Evolutionary conservation across 2,797 vertebrate genomes (phyloP).

Genomic region (Pyrrhura leucotis): DNA sequence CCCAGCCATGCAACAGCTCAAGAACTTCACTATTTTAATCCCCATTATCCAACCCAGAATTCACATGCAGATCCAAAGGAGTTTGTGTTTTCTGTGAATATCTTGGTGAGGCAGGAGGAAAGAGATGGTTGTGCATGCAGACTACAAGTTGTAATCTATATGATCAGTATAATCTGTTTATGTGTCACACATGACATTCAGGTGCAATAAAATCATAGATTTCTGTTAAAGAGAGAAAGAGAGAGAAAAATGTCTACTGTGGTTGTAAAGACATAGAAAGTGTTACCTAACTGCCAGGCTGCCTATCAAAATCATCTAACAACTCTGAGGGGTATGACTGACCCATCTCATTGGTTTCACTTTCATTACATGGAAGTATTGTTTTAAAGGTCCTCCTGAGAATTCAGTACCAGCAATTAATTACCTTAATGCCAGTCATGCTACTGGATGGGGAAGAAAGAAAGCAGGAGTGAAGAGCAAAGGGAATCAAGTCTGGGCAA

Average conservation of each 20-base stretch:
- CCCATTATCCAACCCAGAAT: neutral
- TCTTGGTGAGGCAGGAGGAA: neutral
- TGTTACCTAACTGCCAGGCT: neutral
- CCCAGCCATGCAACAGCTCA: neutral
- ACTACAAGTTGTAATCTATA: neutral
- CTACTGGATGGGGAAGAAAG: neutral
- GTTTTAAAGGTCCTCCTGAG: neutral
- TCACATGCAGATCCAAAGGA: neutral
- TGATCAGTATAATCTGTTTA: neutral
- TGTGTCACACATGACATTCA: neutral
- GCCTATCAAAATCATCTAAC: neutral
- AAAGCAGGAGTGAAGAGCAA: neutral
- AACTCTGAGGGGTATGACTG: neutral
- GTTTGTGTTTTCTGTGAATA: neutral
- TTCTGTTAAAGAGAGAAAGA: neutral
- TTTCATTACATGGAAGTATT: neutral
- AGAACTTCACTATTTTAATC: neutral
- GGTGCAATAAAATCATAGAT: neutral
- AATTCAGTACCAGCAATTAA: neutral
- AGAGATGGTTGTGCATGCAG: neutral
- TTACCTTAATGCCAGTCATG: neutral
- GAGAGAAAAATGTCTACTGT: neutral
- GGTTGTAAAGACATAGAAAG: neutral
- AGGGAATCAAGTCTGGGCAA: neutral
- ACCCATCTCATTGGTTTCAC: neutral